Base-by-base conservation (phyloP, 2,113 vertebrate genomes). In the Burhinus oedicnemus region DNA sequence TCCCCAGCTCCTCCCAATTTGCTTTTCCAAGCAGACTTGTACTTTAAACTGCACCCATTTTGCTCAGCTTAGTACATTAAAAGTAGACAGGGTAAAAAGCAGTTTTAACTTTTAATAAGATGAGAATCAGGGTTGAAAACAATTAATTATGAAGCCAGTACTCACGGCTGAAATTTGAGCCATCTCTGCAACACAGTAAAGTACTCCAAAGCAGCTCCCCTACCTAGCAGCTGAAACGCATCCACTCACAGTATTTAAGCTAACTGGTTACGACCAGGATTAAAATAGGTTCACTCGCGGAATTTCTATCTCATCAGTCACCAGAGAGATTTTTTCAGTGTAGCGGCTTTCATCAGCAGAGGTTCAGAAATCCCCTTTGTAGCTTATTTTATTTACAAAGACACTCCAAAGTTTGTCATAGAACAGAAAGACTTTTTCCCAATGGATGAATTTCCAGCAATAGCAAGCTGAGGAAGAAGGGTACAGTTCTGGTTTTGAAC, bases 1-100 rank as follows among this genome's bases (percentile, higher is more conserved):
- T 88, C 42, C 68, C n/a, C 71, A 60, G 6, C 68, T 79, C 79
- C n/a, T 90, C 79, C 83, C 69, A 64, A 2, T 26, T 2, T 69
- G 29, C 57, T 70, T 52, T 83, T 77, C 68, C 51, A 47, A 82
- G 61, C 21, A 82, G 57, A 74, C 38, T 49, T 25, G 21, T 84
- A 86, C 89, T 84, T 92, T 84, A 30, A 38, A 92, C 66, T 76
- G 89, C 70, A 84, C 87, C 91, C 57, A 12, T 75, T 95, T 74
- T 91, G 74, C 92, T 94, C 96, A 94, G 90, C 85, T 93, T 60
- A 62, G 62, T 23, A 36, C 70, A 87, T 71, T 72, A 40, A 36
- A 69, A 64, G 29, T 5, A 81, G 32, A n/a, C 83, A 38, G 74
- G 45, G 32, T 34, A 79, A 95, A 93, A 92, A 72, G 30, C 42